Evolutionary conservation across 2,797 vertebrate species (phyloP).

Genomic region (Sardinella longiceps): DNA sequence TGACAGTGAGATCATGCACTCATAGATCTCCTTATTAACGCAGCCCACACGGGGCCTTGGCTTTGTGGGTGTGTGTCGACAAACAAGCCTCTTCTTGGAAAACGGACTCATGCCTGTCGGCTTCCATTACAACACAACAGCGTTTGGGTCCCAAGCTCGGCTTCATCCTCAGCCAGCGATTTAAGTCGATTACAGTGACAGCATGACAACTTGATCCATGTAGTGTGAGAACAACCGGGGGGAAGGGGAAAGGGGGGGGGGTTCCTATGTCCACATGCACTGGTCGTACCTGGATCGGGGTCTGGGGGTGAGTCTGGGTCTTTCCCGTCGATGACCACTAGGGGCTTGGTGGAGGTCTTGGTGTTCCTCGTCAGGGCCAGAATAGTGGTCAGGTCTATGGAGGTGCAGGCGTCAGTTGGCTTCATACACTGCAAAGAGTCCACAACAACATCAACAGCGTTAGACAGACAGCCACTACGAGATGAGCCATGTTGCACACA

Average conservation of each 20-base stretch:
- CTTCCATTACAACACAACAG: not conserved
- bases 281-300: constrained; percentile 9
- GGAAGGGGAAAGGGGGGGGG: no score
- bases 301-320: not conserved
- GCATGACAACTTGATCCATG: not conserved
- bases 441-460: not conserved
- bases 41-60: not conserved
- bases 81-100: constrained; percentile 3
- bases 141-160: not conserved
- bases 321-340: constrained; percentile 77
- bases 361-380: constrained; percentile 86
- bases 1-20: constrained; percentile 8
- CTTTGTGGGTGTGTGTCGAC: not conserved
- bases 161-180: not conserved
- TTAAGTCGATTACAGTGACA: not conserved
- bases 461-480: not conserved
- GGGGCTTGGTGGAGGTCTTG: constrained; percentile 82
- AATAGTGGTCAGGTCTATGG: constrained; percentile 75
- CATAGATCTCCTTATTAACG: constrained; percentile 3
- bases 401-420: constrained; percentile 80
- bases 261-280: not conserved
- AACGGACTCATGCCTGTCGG: not conserved
- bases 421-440: constrained; percentile 80
- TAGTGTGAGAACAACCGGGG: not conserved
- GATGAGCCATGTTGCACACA: not conserved